Conservation (phyloP, 2,113 vertebrate genomes). For the Crotalus tigris region DNA sequence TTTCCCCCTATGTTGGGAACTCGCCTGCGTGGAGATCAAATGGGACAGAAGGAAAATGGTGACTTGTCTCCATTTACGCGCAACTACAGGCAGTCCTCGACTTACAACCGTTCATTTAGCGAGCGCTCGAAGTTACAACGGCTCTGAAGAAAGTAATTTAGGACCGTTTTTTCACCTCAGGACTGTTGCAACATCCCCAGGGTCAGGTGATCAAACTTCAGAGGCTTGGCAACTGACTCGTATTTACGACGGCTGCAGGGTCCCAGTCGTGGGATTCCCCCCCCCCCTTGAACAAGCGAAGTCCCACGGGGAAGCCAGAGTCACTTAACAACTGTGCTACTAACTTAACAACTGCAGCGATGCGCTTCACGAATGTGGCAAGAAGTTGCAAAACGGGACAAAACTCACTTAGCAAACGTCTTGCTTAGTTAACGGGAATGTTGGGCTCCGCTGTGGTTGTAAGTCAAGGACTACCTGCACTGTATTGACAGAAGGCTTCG, state of each 20-base stretch:
- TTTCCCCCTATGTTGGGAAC: no score
- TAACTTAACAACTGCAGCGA: background rate
- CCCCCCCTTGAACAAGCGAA: background rate
- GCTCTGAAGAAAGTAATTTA: background rate
- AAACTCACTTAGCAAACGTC: background rate
- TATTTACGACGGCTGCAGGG: background rate
- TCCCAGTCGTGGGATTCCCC: background rate
- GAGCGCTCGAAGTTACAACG: background rate
- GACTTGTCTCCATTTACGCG: background rate
- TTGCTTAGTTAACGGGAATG: no score
- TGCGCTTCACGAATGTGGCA: background rate
- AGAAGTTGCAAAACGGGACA: fast-evolving
- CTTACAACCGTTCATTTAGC: background rate
- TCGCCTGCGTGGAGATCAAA: background rate
- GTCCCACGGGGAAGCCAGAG: background rate
- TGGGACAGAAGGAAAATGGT: no score
- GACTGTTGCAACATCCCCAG: background rate
- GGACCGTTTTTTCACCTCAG: background rate
- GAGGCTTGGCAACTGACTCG: background rate
- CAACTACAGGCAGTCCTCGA: background rate
- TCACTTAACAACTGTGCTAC: background rate
- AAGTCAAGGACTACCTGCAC: background rate
- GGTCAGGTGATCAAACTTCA: background rate
- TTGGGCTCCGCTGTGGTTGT: no score
- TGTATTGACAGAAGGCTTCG: background rate